Percentiles rank a stretch among this genome's conserved stretches.
Evolutionary conservation across 2,888 invertebrate species (phyloP).

Genomic region (Scaeva pyrastri): DNA sequence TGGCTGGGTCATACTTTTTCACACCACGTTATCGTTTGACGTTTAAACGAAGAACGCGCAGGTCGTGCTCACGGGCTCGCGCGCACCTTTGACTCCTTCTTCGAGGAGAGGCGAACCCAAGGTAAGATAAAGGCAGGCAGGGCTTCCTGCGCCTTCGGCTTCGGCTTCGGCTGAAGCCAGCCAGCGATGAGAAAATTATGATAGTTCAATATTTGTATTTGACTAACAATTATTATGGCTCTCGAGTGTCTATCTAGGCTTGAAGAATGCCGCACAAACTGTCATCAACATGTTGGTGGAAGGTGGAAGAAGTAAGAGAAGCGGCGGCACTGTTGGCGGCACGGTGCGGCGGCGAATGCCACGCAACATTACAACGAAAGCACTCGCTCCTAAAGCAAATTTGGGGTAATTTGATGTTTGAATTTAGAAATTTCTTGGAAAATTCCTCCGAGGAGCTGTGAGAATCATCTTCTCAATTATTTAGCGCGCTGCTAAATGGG

Average conservation of each 20-base stretch:
- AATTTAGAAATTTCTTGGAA: constrained; percentile 73
- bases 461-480: constrained; percentile 50
- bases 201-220: constrained; percentile 76
- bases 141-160: constrained; percentile 27
- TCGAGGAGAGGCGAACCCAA: constrained; percentile 2
- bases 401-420: constrained; percentile 67
- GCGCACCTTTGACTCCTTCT: constrained; percentile 61
- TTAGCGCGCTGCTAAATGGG: constrained; percentile 47
- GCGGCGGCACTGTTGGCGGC: too few relatives aligned
- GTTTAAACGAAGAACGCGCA: constrained; percentile 34
- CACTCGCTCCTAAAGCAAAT: constrained; percentile 50
- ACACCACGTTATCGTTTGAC: constrained; percentile 63
- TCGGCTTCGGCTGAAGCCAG: constrained; percentile 11
- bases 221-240: constrained; percentile 75
- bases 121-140: constrained; percentile 16
- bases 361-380: constrained; percentile 32
- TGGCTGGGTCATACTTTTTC: constrained; percentile 58
- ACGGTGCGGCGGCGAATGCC: neutral
- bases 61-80: constrained; percentile 22
- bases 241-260: constrained; percentile 74
- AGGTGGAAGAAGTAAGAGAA: constrained; percentile 26
- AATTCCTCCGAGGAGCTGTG: constrained; percentile 36
- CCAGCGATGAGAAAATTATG: constrained; percentile 71
- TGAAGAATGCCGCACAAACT: constrained; percentile 69
- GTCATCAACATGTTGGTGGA: constrained; percentile 4